phyloP scores from a whole-genome alignment of 2,888 invertebrate genomes.

The Lasioglossum morio region DNA sequence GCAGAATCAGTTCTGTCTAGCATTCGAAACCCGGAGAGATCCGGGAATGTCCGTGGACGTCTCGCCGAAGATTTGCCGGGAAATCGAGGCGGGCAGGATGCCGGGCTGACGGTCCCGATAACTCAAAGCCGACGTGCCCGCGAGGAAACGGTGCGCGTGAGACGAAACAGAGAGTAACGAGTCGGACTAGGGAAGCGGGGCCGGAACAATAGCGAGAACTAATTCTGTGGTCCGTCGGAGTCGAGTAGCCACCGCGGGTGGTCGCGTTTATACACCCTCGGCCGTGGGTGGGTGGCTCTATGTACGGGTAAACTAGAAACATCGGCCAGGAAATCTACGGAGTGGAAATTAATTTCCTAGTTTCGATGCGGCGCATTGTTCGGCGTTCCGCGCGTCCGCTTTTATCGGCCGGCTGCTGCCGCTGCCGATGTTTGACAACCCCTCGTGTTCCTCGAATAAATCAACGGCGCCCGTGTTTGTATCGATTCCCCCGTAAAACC shows the following conservation, averaged over 20 bases:
- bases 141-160: conserved; percentile 15
- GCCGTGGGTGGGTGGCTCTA: conserved; percentile 13
- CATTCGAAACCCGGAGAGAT: not conserved
- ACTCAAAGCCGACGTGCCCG: conserved; percentile 14
- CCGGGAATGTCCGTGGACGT: not conserved
- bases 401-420: not conserved
- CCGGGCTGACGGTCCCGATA: conserved; percentile 1
- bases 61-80: conserved; percentile 3
- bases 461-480: not conserved
- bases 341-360: conserved; percentile 51
- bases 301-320: conserved; percentile 66
- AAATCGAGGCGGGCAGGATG: not conserved
- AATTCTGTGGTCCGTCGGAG: conserved; percentile 62
- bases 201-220: conserved; percentile 59
- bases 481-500: conserved; percentile 2
- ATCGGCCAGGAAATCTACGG: conserved; percentile 34
- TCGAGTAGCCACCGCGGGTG: conserved; percentile 52
- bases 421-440: conserved; percentile 18
- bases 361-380: conserved; percentile 16
- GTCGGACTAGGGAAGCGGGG: conserved; percentile 15
- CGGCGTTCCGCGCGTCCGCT: not conserved
- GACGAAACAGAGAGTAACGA: conserved; percentile 20
- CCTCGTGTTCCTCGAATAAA: conserved; percentile 5
- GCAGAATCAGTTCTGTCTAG: not conserved
- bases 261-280: conserved; percentile 39